Evolutionary conservation across 2,797 vertebrate genomes (phyloP).

Genomic region (Pampus argenteus): DNA sequence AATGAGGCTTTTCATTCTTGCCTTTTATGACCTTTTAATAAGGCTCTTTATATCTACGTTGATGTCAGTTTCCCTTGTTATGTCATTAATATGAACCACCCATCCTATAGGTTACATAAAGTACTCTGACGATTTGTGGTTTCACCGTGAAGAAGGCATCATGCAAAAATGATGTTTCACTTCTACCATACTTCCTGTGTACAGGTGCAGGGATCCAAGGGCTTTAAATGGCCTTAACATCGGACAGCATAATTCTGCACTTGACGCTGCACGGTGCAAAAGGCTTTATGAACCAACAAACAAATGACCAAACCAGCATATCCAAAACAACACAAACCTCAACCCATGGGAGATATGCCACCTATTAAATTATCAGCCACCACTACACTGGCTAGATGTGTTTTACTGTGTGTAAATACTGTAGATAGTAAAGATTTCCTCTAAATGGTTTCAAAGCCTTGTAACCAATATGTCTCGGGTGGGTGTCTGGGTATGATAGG

Average conservation of each 20-base stretch:
- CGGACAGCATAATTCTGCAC: constrained; percentile 34
- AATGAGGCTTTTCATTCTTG: not conserved
- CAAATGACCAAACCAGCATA: constrained; percentile 42
- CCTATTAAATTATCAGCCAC: constrained; percentile 30
- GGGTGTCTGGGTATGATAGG: constrained; percentile 61
- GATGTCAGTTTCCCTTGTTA: not conserved
- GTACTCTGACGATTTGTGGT: not conserved
- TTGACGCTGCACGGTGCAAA: constrained; percentile 38
- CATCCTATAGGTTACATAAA: not conserved
- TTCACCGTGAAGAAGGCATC: constrained; percentile 7
- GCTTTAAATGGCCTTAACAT: constrained; percentile 38
- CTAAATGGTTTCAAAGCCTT: constrained; percentile 64
- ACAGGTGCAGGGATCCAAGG: constrained; percentile 50
- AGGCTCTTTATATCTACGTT: not conserved
- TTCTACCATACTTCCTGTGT: constrained; percentile 27
- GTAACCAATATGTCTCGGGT: constrained; percentile 69
- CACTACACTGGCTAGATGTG: constrained; percentile 25
- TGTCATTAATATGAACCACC: not conserved
- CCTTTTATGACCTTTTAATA: not conserved
- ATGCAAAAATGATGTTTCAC: constrained; percentile 23
- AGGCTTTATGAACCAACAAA: constrained; percentile 38
- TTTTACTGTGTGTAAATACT: constrained; percentile 42
- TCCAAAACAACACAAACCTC: constrained; percentile 32
- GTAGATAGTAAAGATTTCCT: constrained; percentile 49
- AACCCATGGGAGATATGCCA: constrained; percentile 18